These are phyloP conservation scores for Bimastos eiseni DNA, from an alignment of 2,888 invertebrate species.

Conservation along the genomic window DNA sequence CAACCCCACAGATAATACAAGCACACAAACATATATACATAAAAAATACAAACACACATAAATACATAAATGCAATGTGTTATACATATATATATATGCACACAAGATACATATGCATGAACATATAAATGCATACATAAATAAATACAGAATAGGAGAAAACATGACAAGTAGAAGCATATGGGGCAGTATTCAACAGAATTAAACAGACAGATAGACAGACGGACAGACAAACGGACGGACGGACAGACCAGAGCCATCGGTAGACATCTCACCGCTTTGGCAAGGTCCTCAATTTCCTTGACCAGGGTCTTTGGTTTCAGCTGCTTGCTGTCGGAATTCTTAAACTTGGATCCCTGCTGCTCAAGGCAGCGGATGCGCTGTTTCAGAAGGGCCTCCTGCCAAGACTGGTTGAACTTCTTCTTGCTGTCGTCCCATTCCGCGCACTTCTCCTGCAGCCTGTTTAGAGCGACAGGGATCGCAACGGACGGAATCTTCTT, in stretches of 20 bases:
- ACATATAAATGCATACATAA: too few relatives aligned
- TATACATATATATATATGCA: neutral
- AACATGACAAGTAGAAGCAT: too few relatives aligned
- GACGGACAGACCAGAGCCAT: too few relatives aligned
- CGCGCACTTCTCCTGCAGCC: conserved; percentile 27
- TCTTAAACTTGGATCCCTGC: conserved; percentile 36
- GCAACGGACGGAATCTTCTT: conserved; percentile 28
- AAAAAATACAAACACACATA: neutral
- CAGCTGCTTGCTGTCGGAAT: conserved; percentile 30
- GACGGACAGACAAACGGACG: neutral
- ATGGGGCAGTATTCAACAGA: too few relatives aligned
- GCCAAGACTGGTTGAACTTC: conserved; percentile 32
- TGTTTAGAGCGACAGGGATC: conserved; percentile 27
- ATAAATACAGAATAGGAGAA: too few relatives aligned
- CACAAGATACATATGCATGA: neutral
- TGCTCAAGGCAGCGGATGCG: conserved; percentile 32
- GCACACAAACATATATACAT: too few relatives aligned
- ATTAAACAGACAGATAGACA: neutral
- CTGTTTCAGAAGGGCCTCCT: conserved; percentile 31
- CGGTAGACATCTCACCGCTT: neutral
- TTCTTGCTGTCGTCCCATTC: conserved; percentile 34
- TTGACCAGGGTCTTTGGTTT: conserved; percentile 34
- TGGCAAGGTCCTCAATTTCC: conserved; percentile 28
- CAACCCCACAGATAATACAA: too few relatives aligned
- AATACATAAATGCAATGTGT: neutral